Conservation (phyloP, 1,140 invertebrate species). For the Palaemon carinicauda region DNA sequence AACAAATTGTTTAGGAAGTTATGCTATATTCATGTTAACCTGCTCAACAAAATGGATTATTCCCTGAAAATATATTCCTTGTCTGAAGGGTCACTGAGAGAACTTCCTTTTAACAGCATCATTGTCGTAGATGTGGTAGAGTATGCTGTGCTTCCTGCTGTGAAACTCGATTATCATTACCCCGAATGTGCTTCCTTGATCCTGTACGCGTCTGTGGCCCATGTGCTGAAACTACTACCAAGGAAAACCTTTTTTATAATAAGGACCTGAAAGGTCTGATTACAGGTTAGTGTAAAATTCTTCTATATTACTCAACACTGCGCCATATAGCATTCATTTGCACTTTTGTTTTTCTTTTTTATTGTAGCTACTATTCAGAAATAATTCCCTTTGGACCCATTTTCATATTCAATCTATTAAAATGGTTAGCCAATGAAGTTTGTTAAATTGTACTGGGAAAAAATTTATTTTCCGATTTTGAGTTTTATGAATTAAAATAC, state of each 20-base stretch:
- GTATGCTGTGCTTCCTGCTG: slow-evolving; percentile 68
- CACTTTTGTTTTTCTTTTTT: too few species aligned
- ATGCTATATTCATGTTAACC: too few species aligned
- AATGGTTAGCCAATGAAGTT: too few species aligned
- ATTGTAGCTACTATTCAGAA: too few species aligned
- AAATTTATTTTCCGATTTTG: too few species aligned
- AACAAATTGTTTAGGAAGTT: too few species aligned
- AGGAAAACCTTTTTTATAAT: slow-evolving; percentile 70
- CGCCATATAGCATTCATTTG: neutral
- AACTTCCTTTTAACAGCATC: slow-evolving; percentile 65
- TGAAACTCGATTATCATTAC: slow-evolving; percentile 65
- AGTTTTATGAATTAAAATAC: too few species aligned
- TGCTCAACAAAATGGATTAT: too few species aligned
- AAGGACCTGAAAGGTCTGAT: slow-evolving; percentile 67
- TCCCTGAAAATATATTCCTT: too few species aligned
- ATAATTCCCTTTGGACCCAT: too few species aligned
- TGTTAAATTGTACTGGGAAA: too few species aligned
- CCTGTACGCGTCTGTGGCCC: slow-evolving; percentile 68
- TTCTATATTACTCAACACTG: neutral
- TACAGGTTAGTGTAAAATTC: slow-evolving; percentile 63
- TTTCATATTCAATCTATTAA: too few species aligned
- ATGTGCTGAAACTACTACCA: slow-evolving; percentile 65
- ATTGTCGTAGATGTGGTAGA: slow-evolving; percentile 70
- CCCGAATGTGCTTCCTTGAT: slow-evolving; percentile 70
- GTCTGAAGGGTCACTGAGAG: neutral